Evolutionary conservation across 2,888 invertebrate species (phyloP).

Genomic region (Anodontia alba): DNA sequence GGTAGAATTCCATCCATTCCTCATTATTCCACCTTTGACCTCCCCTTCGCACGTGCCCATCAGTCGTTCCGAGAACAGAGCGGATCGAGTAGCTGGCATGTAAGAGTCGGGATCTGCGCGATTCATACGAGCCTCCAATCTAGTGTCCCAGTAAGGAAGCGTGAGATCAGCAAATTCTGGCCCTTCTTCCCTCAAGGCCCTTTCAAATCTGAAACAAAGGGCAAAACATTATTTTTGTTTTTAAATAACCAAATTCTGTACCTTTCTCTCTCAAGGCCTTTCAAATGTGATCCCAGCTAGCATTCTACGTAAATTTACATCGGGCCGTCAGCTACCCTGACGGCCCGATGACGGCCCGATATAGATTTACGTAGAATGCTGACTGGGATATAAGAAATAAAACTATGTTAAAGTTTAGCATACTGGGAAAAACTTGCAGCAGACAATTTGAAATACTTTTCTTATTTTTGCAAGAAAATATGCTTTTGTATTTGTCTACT

Average conservation of each 20-base stretch:
- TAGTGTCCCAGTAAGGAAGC: slow-evolving; percentile 76
- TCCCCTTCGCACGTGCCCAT: slow-evolving; percentile 69
- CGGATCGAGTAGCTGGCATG: slow-evolving; percentile 43
- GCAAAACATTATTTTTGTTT: not conserved
- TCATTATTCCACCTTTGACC: slow-evolving; percentile 69
- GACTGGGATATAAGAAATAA: no score
- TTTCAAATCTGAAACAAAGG: slow-evolving; percentile 48
- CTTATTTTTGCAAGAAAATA: no score
- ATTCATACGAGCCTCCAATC: slow-evolving; percentile 63
- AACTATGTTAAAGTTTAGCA: no score
- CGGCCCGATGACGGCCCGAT: no score
- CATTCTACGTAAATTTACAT: no score
- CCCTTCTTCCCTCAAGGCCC: slow-evolving; percentile 71
- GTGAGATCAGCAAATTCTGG: slow-evolving; percentile 63
- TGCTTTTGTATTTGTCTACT: no score
- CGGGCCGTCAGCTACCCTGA: no score
- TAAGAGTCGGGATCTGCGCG: slow-evolving; percentile 45
- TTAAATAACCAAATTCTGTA: not conserved
- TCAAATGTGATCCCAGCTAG: no score
- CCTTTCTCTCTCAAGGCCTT: no score
- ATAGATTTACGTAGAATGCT: no score
- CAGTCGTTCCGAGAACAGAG: slow-evolving; percentile 68
- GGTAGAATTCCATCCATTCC: slow-evolving; percentile 64
- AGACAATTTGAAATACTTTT: no score
- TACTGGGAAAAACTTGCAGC: no score